Evolutionary conservation across 2,888 invertebrate species (phyloP).

Genomic region (Hemaris fuciformis): DNA sequence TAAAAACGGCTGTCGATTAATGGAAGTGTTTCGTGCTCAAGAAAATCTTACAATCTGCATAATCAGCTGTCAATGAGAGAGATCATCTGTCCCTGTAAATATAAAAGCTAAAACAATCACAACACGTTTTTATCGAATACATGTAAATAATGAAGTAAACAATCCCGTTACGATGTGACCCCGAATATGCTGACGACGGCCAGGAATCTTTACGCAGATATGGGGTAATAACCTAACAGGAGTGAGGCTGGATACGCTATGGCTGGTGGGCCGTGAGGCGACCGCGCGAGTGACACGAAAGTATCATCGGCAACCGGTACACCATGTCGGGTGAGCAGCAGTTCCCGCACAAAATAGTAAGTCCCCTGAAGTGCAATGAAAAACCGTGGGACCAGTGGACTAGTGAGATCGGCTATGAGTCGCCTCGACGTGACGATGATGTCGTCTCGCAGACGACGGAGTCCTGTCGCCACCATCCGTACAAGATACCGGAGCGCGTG

Average conservation of each 20-base stretch:
- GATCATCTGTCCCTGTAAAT: slow-evolving; percentile 82
- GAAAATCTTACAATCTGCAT: slow-evolving; percentile 81
- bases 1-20: slow-evolving; percentile 62
- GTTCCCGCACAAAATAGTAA: slow-evolving; percentile 67
- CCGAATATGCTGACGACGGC: slow-evolving; percentile 49
- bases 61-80: slow-evolving; percentile 82
- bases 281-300: slow-evolving; percentile 47
- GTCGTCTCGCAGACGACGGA: slow-evolving; percentile 55
- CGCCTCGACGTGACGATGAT: slow-evolving; percentile 70
- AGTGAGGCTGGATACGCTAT: slow-evolving; percentile 65
- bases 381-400: slow-evolving; percentile 79
- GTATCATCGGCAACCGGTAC: slow-evolving; percentile 50
- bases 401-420: slow-evolving; percentile 73
- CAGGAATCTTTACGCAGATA: slow-evolving; percentile 57
- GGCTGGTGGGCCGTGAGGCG: slow-evolving; percentile 68
- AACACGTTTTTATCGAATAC: slow-evolving; percentile 63
- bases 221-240: slow-evolving; percentile 81
- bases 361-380: slow-evolving; percentile 75
- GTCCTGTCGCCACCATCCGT: slow-evolving; percentile 54
- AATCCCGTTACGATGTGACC: slow-evolving; percentile 66
- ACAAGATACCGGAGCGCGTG: slow-evolving; percentile 51
- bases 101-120: slow-evolving; percentile 78
- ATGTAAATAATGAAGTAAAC: slow-evolving; percentile 68
- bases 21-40: slow-evolving; percentile 75
- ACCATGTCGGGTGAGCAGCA: slow-evolving; percentile 74